These are phyloP conservation scores for Geotrupes spiniger DNA, from an alignment of 2,888 invertebrate species.

Conservation along the genomic window DNA sequence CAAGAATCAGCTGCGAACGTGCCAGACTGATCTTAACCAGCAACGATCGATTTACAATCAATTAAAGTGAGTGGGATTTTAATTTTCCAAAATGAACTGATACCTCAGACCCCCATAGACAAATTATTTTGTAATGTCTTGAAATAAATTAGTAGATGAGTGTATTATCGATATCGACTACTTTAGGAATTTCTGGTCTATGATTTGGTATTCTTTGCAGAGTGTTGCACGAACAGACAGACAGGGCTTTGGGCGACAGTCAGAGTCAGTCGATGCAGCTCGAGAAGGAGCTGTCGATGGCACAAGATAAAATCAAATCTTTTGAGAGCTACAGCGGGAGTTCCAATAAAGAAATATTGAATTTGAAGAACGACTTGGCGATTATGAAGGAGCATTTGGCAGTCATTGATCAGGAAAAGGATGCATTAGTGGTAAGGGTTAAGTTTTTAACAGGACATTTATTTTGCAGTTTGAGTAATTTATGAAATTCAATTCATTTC, in stretches of 20 bases:
- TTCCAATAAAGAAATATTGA: slow-evolving; percentile 58
- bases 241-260: slow-evolving; percentile 66
- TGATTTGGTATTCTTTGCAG: slow-evolving; percentile 46
- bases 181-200: too few relatives aligned
- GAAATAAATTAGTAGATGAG: too few relatives aligned
- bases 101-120: too few relatives aligned
- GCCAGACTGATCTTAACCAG: slow-evolving; percentile 56
- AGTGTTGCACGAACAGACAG: slow-evolving; percentile 73
- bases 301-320: slow-evolving; percentile 57
- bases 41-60: slow-evolving; percentile 57
- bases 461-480: slow-evolving; percentile 10
- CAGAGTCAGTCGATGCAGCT: slow-evolving; percentile 64
- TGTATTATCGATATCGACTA: too few relatives aligned
- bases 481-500: too few relatives aligned
- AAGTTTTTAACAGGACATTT: too few relatives aligned
- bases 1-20: slow-evolving; percentile 52
- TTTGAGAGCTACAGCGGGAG: slow-evolving; percentile 51
- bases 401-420: slow-evolving; percentile 70
- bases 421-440: slow-evolving; percentile 57
- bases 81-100: too few relatives aligned
- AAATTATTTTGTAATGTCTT: too few relatives aligned
- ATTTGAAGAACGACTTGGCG: slow-evolving; percentile 62
- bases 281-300: slow-evolving; percentile 62
- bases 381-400: slow-evolving; percentile 62
- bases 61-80: slow-evolving; percentile 52